Evolutionary conservation across 2,888 invertebrate species (phyloP).

Genomic region (Pachliopta kotzebuea): DNA sequence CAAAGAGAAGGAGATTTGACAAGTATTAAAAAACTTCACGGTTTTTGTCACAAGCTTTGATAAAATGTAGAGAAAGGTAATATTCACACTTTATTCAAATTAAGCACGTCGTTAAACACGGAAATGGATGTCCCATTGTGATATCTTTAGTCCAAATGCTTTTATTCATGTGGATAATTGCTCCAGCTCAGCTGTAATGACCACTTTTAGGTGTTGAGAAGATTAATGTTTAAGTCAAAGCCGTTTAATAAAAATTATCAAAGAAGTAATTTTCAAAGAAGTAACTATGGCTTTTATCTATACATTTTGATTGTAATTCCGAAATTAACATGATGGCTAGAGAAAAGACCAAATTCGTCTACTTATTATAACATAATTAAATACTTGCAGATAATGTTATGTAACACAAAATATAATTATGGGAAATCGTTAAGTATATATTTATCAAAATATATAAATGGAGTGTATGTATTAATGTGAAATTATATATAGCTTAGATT

Average conservation of each 20-base stretch:
- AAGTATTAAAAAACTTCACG: background rate
- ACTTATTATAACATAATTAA: too few species aligned
- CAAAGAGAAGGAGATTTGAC: background rate
- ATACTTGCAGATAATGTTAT: too few species aligned
- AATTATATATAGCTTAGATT: too few species aligned
- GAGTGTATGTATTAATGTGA: too few species aligned
- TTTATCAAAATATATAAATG: too few species aligned
- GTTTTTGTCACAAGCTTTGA: background rate
- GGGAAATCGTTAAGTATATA: too few species aligned
- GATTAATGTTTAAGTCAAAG: conserved; percentile 25
- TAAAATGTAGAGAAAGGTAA: conserved; percentile 6
- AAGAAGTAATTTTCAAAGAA: conserved; percentile 2
- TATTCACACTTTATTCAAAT: conserved; percentile 16
- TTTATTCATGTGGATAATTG: conserved; percentile 30
- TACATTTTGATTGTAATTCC: too few species aligned
- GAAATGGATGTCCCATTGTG: conserved; percentile 26
- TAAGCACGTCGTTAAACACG: conserved; percentile 27
- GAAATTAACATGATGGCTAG: too few species aligned
- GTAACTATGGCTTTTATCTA: background rate
- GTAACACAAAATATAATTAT: too few species aligned
- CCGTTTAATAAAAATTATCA: conserved; percentile 5
- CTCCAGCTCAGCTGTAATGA: conserved; percentile 24
- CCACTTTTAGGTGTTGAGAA: conserved; percentile 19
- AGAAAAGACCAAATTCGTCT: too few species aligned
- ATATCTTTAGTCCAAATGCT: conserved; percentile 26